A percentile compares a stretch with the other conserved stretches of the same genome.
These are phyloP conservation scores for Diorhabda elongata DNA, from an alignment of 1,140 invertebrate species.

Conservation along the genomic window DNA sequence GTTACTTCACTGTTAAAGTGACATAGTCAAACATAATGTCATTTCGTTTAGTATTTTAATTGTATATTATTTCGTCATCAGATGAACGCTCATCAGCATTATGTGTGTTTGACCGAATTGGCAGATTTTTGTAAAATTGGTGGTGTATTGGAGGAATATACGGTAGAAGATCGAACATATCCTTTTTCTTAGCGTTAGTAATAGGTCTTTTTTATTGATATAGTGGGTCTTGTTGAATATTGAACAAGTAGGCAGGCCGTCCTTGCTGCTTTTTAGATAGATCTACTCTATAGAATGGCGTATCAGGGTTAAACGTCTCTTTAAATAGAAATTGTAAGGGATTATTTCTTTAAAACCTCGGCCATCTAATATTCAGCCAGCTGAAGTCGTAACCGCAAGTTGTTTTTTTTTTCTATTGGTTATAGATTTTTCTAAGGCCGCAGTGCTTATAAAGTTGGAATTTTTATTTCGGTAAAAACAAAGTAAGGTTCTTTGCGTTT, in stretches of 20 bases:
- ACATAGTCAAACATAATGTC: no score
- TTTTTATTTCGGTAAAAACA: slow-evolving; percentile 14
- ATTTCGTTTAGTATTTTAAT: no score
- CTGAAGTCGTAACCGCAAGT: background rate
- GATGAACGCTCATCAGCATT: no score
- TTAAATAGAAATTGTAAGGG: background rate
- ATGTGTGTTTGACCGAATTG: no score
- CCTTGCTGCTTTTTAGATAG: slow-evolving; percentile 6
- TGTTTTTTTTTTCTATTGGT: slow-evolving; percentile 23
- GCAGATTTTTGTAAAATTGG: no score
- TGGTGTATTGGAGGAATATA: slow-evolving; percentile 7
- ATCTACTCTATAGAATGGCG: slow-evolving; percentile 5
- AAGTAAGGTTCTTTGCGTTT: background rate
- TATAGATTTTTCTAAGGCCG: slow-evolving; percentile 14
- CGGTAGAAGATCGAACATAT: slow-evolving; percentile 9
- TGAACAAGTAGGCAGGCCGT: background rate
- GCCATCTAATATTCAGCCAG: no score
- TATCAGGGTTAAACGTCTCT: background rate
- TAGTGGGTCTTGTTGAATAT: no score
- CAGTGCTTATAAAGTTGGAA: slow-evolving; percentile 11
- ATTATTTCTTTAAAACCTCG: background rate
- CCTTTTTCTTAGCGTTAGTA: slow-evolving; percentile 11
- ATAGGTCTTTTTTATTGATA: slow-evolving; percentile 1
- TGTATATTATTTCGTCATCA: no score
- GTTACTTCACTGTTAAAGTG: no score